Evolutionary conservation across 2,797 vertebrate species (phyloP).

Genomic region (Cynopterus sphinx): DNA sequence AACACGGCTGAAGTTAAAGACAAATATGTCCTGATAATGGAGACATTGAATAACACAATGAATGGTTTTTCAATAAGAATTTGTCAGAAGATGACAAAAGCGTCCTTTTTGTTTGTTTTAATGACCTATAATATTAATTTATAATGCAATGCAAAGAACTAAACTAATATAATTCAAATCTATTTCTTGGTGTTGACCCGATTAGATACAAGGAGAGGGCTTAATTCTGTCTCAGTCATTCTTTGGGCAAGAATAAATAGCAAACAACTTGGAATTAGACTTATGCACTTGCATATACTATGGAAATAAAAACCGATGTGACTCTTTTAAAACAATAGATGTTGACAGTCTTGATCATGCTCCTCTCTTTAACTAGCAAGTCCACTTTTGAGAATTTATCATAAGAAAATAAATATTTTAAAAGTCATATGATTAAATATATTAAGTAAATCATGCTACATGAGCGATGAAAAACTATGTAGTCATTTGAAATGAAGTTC

Average conservation of each 20-base stretch:
- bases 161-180: neutral
- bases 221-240: neutral
- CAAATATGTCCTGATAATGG: neutral
- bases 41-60: neutral
- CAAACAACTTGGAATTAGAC: neutral
- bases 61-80: neutral
- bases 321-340: neutral
- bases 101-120: neutral
- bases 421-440: neutral
- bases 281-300: neutral
- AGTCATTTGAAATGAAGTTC: neutral
- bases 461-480: neutral
- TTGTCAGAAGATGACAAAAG: neutral
- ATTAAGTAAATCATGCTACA: neutral
- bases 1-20: neutral
- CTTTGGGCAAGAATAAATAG: neutral
- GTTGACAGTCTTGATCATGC: neutral
- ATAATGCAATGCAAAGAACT: neutral
- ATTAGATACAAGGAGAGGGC: neutral
- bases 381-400: neutral
- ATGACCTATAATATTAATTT: neutral
- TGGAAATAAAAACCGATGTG: neutral
- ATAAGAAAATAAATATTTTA: neutral
- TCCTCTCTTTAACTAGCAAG: neutral
- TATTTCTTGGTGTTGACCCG: neutral